Base-by-base conservation (phyloP, 2,797 vertebrate genomes). In the Sebastiscus tertius region DNA sequence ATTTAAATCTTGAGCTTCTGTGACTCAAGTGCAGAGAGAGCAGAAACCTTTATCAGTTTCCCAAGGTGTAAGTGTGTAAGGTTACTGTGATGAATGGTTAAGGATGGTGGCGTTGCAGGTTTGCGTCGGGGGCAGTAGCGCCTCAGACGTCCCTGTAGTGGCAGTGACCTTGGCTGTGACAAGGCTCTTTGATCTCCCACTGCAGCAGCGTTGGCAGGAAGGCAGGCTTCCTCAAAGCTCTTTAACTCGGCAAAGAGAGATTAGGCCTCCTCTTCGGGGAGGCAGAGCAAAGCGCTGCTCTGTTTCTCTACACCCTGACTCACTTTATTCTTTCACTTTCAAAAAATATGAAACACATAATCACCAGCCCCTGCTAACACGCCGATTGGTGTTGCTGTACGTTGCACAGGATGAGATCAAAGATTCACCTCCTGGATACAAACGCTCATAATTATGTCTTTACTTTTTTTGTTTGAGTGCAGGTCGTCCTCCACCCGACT, bases 401-500 rank as follows among this genome's bases (percentile, higher is more conserved):
- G 84, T 71, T 75, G 73, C 71, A 71, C 55, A 60, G 77, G 80
- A 87, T 69, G 42, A 83, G 59, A 83, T 82, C 56, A 81, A 80
- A 82, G 42, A 74, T 81, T 62, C 20, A 55, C 12, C 63, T 81
- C 42, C 80, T 60, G 55, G 20, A 73, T 80, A 61, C 62, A 31
- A 66, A 31, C 1, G 2, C 4, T 55, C 5, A 33, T 54, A 20
- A 70, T 66, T 22, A 66, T 54, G 33, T 20, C 49, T 7, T 6
- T 84, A 12, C 82, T 42, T 84, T 72, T 77, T 79, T 31, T 56
- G 1, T 82, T 65, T 69, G 74, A 73, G 39, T 87, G 74, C 95
- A 99, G 98, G 99, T 99, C 81, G 98, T 99, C 89, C 97, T 99
- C 78, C 99, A 98, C 83, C 99, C 98, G 11, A 99, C 98, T 82